Conservation (phyloP, 2,888 invertebrate species). For the Drosophila limbata region DNA sequence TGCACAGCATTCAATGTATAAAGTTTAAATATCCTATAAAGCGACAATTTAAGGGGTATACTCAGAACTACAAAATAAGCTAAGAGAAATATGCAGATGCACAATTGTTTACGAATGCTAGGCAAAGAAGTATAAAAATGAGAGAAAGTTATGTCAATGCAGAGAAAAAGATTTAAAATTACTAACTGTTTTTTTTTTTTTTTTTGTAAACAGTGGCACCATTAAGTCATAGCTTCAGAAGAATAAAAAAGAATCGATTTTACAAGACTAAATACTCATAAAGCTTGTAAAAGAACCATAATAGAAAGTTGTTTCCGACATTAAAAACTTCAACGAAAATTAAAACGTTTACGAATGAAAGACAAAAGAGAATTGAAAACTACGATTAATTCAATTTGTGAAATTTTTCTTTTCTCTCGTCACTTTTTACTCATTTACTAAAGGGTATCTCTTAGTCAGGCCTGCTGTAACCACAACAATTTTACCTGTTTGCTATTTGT, state of each 20-base stretch:
- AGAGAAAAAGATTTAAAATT: too few relatives aligned
- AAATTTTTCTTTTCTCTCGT: not conserved
- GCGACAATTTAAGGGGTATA: not conserved
- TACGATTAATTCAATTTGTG: too few relatives aligned
- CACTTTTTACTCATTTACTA: not conserved
- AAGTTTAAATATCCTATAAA: slow-evolving; percentile 18
- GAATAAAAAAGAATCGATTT: too few relatives aligned
- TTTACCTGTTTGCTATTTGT: slow-evolving; percentile 18
- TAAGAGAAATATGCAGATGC: not conserved
- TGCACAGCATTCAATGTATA: slow-evolving; percentile 31
- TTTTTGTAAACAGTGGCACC: too few relatives aligned
- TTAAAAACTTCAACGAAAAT: accelerated
- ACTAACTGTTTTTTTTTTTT: too few relatives aligned
- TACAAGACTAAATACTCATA: too few relatives aligned
- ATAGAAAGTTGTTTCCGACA: too few relatives aligned
- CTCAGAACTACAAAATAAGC: not conserved
- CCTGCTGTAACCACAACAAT: not conserved
- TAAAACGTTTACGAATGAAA: not conserved
- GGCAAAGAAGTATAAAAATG: not conserved
- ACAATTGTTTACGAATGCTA: not conserved
- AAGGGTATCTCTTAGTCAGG: slow-evolving; percentile 18
- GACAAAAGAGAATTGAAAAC: not conserved
- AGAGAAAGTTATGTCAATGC: not conserved
- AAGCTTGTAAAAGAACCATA: too few relatives aligned
- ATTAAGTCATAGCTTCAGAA: too few relatives aligned